Conservation (phyloP, 2,888 invertebrate species). For the Unio pictorum region DNA sequence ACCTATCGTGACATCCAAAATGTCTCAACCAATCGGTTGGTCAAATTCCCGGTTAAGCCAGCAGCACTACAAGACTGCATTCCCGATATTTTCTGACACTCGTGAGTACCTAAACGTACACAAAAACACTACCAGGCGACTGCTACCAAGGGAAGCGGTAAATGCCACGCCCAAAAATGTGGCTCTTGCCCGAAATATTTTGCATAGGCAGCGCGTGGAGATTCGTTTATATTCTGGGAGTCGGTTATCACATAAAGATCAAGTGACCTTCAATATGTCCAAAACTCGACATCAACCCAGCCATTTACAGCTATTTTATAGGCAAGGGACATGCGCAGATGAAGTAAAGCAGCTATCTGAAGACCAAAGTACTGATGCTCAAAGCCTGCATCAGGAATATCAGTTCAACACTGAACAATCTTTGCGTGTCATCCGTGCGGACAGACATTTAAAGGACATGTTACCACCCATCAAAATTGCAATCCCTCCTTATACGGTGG, state of each 20-base stretch:
- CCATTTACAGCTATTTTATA: conserved; percentile 14
- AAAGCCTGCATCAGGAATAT: conserved; percentile 25
- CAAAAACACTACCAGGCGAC: conserved; percentile 33
- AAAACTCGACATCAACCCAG: conserved; percentile 20
- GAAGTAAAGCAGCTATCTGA: conserved; percentile 10
- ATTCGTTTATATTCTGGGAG: conserved; percentile 31
- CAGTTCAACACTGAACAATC: conserved; percentile 33
- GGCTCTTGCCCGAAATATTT: conserved; percentile 38
- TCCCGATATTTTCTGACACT: conserved; percentile 31
- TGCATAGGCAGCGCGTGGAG: conserved; percentile 37
- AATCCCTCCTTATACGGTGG: conserved; percentile 31
- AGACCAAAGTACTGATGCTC: conserved; percentile 18
- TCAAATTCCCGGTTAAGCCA: conserved; percentile 34
- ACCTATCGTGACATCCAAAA: conserved; percentile 2
- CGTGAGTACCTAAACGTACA: conserved; percentile 42
- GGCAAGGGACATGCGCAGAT: conserved; percentile 28
- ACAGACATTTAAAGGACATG: neutral
- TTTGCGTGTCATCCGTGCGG: conserved; percentile 13
- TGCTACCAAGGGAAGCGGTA: conserved; percentile 37
- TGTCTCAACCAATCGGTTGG: conserved; percentile 47
- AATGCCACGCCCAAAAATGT: conserved; percentile 29
- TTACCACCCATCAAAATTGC: conserved; percentile 20
- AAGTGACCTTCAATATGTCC: conserved; percentile 28
- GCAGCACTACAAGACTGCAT: conserved; percentile 42
- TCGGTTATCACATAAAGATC: conserved; percentile 30